Evolutionary conservation across 2,888 invertebrate genomes (phyloP), one percentile per base, ranked within the genome.

Genomic region (Apodemia duryi): DNA sequence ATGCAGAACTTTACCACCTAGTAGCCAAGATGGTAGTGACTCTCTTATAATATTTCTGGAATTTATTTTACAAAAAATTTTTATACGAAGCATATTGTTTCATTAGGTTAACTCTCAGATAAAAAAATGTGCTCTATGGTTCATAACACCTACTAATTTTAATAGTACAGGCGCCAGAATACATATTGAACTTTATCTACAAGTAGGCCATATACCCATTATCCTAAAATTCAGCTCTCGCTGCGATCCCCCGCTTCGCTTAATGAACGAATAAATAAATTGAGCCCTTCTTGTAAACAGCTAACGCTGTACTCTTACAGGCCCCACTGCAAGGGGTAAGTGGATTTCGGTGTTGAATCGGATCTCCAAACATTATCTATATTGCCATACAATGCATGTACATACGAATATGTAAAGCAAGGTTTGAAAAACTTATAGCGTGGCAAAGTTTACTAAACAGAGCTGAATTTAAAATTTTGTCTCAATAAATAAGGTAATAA

Each of bases 251-350:
- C 85, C 83, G 83, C 84, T 75, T 82, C 76, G 85, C 74, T 84
- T 89, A 89, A 90, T 89, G 89, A 91, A 88, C 88, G 80, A 87
- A 90, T 88, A 88, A 91, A 91, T 90, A 91, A 91, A 89, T 89
- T 85, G 85, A 77, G 85, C 85, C 87, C 85, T 86, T 83, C 85
- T 83, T 86, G 88, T 89, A 88, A 86, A 86, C 87, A 86, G 80
- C 80, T 76, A 79, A 79, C 80, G 82, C 79, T 82, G 80, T 82
- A 29, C 54, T 79, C 78, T 81, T 83, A 86, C 81, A 83, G 82
- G 81, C 78, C 78, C 84, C 86, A 80, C 86, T 81, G 89, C 84
- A 89, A 85, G 88, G 89, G 88, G 89, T 91, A 91, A 91, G 91
- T 91, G 91, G 88, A 84, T 90, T 91, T 91, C 84, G 89, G 88